Base-by-base conservation (phyloP, 2,113 vertebrate genomes). In the Aegypius monachus region DNA sequence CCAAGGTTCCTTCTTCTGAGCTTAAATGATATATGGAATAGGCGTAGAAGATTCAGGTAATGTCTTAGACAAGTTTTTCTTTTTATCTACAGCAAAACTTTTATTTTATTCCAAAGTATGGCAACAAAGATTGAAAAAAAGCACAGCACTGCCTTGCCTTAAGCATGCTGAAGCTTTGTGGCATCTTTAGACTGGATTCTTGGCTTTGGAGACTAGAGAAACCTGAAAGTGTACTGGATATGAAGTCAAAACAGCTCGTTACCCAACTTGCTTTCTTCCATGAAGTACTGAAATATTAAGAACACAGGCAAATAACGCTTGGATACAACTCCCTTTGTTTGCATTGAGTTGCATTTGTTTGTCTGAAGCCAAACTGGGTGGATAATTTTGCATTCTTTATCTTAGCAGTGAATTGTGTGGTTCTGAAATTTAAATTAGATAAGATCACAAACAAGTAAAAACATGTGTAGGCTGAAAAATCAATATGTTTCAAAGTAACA, bases 201-300 rank as follows among this genome's bases (percentile, higher is more conserved):
- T 94, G 95, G 88, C 96, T 94, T 88, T 90, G 47, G 45, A 96
- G 90, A 97, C 93, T 78, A 88, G 96, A 93, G 93, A 96, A 97
- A 97, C 95, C 90, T 96, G 96, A 96, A 95, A 95, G 74, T 80
- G 48, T 73, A 90, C 81, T 80, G 53, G 43, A 86, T 94, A n/a
- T 71, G 42, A 93, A 96, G 81, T 93, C 85, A 90, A 90, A 96
- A 59, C 58, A 96, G 73, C 58, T 82, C 81, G 71, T 93, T 94
- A 85, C 90, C 38, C 81, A 86, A 94, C 95, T 80, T 88, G 85
- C 74, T 96, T 95, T 95, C 87, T 81, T 96, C 75, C 81, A 93
- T 40, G 48, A 70, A 94, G 70, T 52, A 95, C 7, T 88, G 94
- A 92, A 96, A 94, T 86, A 86, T 47, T 73, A 92, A 88, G 92